Evolutionary conservation across 2,888 invertebrate genomes (phyloP).

Genomic region (Fissipunctia ypsillon): DNA sequence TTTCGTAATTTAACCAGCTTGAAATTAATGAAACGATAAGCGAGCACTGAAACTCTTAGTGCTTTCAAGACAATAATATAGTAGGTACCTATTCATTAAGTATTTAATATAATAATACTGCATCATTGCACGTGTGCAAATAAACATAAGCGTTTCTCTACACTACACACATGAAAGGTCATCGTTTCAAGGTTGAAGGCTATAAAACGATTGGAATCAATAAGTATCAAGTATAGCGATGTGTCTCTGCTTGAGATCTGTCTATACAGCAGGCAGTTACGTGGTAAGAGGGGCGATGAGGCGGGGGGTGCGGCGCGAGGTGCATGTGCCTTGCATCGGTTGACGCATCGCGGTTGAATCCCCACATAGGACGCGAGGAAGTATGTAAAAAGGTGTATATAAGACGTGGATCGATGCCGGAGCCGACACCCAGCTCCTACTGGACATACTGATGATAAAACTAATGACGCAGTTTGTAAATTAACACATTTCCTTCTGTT

Average conservation of each 20-base stretch:
- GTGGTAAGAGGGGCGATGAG: slow-evolving; percentile 62
- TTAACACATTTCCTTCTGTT: not conserved
- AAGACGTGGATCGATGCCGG: slow-evolving; percentile 88
- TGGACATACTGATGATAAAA: slow-evolving; percentile 58
- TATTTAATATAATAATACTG: slow-evolving; percentile 34
- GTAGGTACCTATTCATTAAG: slow-evolving; percentile 2
- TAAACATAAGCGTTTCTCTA: slow-evolving; percentile 65
- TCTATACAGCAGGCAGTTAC: slow-evolving; percentile 66
- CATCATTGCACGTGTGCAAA: slow-evolving; percentile 52
- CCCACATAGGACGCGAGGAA: slow-evolving; percentile 87
- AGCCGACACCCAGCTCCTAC: slow-evolving; percentile 79
- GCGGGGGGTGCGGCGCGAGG: slow-evolving; percentile 73
- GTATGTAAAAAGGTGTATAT: slow-evolving; percentile 87
- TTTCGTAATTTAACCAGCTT: slow-evolving; percentile 3
- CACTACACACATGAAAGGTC: slow-evolving; percentile 71
- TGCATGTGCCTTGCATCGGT: slow-evolving; percentile 86
- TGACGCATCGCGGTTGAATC: slow-evolving; percentile 89
- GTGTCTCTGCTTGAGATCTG: slow-evolving; percentile 72
- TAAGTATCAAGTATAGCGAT: slow-evolving; percentile 70
- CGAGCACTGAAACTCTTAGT: slow-evolving; percentile 17
- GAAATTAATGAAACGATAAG: slow-evolving; percentile 27
- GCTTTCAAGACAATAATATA: slow-evolving; percentile 33
- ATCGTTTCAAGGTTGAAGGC: slow-evolving; percentile 77
- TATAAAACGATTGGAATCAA: slow-evolving; percentile 75
- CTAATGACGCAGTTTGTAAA: slow-evolving; percentile 54